Base-by-base conservation (phyloP, 2,888 invertebrate species). In the Barypeithes pellucidus region DNA sequence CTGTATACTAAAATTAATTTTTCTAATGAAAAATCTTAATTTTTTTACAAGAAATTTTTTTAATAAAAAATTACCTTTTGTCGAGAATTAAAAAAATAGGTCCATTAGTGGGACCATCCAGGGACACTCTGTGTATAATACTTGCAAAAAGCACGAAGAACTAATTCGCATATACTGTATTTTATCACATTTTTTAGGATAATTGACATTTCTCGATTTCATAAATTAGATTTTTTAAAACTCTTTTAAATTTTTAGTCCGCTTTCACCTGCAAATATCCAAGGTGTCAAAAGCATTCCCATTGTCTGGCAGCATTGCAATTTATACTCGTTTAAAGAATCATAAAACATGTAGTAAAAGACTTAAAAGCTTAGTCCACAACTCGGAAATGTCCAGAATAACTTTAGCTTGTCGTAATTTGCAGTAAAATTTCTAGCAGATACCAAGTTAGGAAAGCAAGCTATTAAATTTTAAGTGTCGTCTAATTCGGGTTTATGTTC, bases 271-370 rank as follows among this genome's bases (percentile, higher is more conserved):
- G 9, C 20, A 20, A 20, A 20, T 8, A 47, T 47, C 22, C 12
- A 20, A 47, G 20, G 20, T 47, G 47, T 47, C 47, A 47, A 47
- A 18, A 47, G 22, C 47, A 47, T 20, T 47, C 47, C 22, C 11
- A 22, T 47, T n/a, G 3, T 47, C 20, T 20, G 20, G 47, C 47
- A 20, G 20, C 9, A 22, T 12, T 12, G 20, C 22, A 47, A 47
- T 47, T 20, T 47, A 22, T 20, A 20, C 9, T 20, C 47, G 20
- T 47, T 47, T 47, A 47, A 22, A 18, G 47, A 18, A 22, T 47
- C 47, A 20, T 47, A 47, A 47, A 47, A 47, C 47, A 47, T 47
- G 20, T 4, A 47, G 22, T 47, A 47, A 47, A 43, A 7, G 43
- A 16, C 43, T 43, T 14, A 16, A 43, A 43, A 47, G 47, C 22